Evolutionary conservation across 2,797 vertebrate genomes (phyloP).

Genomic region (Epinephelus malabaricus): DNA sequence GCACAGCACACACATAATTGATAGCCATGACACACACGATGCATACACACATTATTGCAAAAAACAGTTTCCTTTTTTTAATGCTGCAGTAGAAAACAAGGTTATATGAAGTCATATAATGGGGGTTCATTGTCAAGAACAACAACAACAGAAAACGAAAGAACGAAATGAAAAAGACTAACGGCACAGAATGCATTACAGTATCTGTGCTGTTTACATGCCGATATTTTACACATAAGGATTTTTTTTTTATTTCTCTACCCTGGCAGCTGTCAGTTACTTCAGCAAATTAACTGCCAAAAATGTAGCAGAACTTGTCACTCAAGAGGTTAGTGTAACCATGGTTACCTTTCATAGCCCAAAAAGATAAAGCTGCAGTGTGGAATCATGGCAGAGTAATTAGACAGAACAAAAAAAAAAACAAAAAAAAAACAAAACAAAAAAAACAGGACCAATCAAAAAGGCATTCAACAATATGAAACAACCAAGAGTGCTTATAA

Average conservation of each 20-base stretch:
- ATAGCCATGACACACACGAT: conserved; percentile 79
- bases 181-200: conserved; percentile 96
- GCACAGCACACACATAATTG: conserved; percentile 81
- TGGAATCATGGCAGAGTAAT: conserved; percentile 97
- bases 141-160: conserved; percentile 89
- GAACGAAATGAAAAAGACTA: conserved; percentile 78
- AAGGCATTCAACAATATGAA: conserved; percentile 95
- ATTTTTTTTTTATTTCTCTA: conserved; percentile 83
- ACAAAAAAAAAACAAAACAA: conserved; percentile 80
- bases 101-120: conserved; percentile 99
- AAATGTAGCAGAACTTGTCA: conserved; percentile 95
- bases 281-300: conserved; percentile 98
- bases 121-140: conserved; percentile 98
- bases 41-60: conserved; percentile 90
- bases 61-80: conserved; percentile 94
- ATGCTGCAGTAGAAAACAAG: conserved; percentile 99
- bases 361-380: conserved; percentile 96
- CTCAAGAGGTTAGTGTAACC: conserved; percentile 95
- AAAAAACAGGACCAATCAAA: conserved; percentile 79
- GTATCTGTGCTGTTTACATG: conserved; percentile 99
- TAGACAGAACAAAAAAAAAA: conserved; percentile 92
- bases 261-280: conserved; percentile 99
- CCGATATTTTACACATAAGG: conserved; percentile 98
- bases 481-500: conserved; percentile 95
- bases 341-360: conserved; percentile 98